These are phyloP conservation scores for Phortica okadai DNA, from an alignment of 2,888 invertebrate genomes.

Conservation along the genomic window DNA sequence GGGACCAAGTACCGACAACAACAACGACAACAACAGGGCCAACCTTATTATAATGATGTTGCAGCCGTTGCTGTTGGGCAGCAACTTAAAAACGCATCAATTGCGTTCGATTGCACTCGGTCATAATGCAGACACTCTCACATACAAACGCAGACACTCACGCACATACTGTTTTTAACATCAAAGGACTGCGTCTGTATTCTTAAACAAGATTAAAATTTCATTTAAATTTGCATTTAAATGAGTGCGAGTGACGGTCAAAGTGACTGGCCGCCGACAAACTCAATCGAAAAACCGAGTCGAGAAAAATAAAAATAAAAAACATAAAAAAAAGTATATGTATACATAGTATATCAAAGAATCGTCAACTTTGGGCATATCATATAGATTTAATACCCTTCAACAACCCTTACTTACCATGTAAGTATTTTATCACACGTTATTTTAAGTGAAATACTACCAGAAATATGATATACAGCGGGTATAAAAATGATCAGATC, in stretches of 20 bases:
- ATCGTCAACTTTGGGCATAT: no score
- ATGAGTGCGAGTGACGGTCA: conserved; percentile 65
- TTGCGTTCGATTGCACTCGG: conserved; percentile 30
- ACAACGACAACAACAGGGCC: background rate
- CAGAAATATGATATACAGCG: no score
- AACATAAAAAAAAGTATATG: background rate
- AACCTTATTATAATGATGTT: conserved; percentile 12
- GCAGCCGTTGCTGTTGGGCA: background rate
- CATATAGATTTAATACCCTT: no score
- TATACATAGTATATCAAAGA: no score
- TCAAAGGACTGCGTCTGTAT: conserved; percentile 54
- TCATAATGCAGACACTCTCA: conserved; percentile 1
- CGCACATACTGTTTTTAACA: conserved; percentile 37
- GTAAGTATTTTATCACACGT: no score
- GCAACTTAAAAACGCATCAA: conserved; percentile 29
- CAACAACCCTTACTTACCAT: no score
- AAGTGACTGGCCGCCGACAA: conserved; percentile 52
- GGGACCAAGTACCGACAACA: background rate
- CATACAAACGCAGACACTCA: background rate
- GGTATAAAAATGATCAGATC: no score
- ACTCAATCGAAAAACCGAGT: conserved; percentile 7
- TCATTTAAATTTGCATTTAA: conserved; percentile 75
- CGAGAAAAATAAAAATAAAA: background rate
- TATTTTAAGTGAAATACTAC: no score
- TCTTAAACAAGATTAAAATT: conserved; percentile 74